Evolutionary conservation across 2,797 vertebrate genomes (phyloP).

Genomic region (Oceanodroma leucorhoa): DNA sequence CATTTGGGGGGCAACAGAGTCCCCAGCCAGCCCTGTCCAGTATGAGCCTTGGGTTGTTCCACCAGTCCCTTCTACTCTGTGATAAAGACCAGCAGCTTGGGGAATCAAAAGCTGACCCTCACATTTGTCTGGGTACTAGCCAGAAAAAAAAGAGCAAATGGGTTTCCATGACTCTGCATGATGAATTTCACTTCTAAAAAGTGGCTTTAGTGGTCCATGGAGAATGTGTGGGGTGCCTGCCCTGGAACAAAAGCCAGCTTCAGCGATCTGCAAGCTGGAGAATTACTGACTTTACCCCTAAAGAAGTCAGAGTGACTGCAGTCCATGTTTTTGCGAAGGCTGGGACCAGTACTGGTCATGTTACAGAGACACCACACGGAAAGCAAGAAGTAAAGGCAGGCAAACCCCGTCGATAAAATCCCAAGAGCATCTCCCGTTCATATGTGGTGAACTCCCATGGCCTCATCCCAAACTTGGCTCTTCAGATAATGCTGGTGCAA

Average conservation of each 20-base stretch:
- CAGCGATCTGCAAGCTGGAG: not conserved
- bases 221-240: not conserved
- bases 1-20: not conserved
- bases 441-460: not conserved
- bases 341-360: not conserved
- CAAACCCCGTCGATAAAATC: fast-evolving
- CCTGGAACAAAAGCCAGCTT: not conserved
- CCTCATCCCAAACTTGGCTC: not conserved
- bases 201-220: not conserved
- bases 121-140: not conserved
- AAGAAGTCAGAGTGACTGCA: not conserved
- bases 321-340: not conserved
- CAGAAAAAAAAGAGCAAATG: not conserved
- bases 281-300: not conserved
- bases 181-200: not conserved
- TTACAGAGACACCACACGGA: not conserved
- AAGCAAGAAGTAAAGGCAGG: not conserved
- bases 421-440: not conserved
- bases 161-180: not conserved
- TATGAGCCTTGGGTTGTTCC: not conserved
- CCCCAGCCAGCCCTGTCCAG: not conserved
- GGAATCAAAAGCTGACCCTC: not conserved
- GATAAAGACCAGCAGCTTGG: not conserved
- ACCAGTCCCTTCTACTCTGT: not conserved
- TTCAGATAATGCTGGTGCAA: not conserved